Conservation (phyloP, 2,888 invertebrate species). For the Conops quadrifasciatus region DNA sequence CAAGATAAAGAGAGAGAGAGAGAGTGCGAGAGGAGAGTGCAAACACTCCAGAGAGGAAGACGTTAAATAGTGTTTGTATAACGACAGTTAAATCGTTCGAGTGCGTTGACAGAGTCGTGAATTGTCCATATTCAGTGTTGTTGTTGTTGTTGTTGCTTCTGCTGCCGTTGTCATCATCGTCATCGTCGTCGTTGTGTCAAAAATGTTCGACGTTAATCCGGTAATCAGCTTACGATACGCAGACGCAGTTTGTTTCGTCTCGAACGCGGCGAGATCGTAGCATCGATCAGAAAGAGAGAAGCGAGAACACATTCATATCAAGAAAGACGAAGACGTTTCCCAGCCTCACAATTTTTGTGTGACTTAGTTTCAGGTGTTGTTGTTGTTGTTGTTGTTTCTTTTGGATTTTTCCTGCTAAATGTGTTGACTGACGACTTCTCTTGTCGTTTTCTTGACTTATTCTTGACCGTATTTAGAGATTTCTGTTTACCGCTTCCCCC, state of each 20-base stretch:
- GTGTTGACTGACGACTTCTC: too few relatives aligned
- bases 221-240: constrained; percentile 58
- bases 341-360: neutral
- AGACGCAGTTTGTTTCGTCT: constrained; percentile 35
- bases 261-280: constrained; percentile 10
- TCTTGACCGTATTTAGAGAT: constrained; percentile 33
- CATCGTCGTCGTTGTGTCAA: constrained; percentile 50
- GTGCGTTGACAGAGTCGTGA: neutral
- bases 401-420: constrained; percentile 19
- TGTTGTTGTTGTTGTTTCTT: neutral
- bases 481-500: constrained; percentile 33
- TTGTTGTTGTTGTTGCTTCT: too few relatives aligned
- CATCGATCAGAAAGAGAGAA: neutral
- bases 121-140: too few relatives aligned
- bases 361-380: neutral
- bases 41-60: too few relatives aligned
- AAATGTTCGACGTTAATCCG: constrained; percentile 59
- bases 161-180: neutral
- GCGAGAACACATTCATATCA: neutral
- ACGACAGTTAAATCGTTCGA: too few relatives aligned
- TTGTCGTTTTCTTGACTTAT: constrained; percentile 26
- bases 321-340: neutral
- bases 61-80: too few relatives aligned
- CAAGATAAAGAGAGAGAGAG: too few relatives aligned
- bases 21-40: too few relatives aligned